A percentile compares a stretch with the other conserved stretches of the same genome.
Conservation (phyloP, 2,797 vertebrate genomes). For the Triplophysa yarkandensis region DNA sequence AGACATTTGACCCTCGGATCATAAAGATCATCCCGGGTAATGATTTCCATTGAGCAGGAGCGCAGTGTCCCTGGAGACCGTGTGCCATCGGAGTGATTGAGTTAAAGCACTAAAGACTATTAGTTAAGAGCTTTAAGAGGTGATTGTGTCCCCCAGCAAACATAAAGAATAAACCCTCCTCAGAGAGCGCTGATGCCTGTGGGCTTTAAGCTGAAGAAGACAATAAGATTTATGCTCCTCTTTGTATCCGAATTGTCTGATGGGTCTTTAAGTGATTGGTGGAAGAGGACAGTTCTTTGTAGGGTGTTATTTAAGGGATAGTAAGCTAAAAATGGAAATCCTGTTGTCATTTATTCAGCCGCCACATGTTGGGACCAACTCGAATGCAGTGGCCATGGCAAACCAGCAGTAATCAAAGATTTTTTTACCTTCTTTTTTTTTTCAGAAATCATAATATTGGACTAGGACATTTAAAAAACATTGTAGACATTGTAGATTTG, state of each 20-base stretch:
- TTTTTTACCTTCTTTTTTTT: neutral
- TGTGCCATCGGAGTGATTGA: slow-evolving; percentile 20
- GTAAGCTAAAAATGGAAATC: neutral
- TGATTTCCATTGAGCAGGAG: slow-evolving; percentile 33
- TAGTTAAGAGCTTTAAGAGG: slow-evolving; percentile 1
- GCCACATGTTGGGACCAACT: neutral
- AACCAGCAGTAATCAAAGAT: neutral
- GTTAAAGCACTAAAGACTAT: slow-evolving; percentile 26
- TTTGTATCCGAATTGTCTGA: slow-evolving; percentile 7
- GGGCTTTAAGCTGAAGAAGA: slow-evolving; percentile 12
- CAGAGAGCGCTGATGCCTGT: neutral
- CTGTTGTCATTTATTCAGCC: neutral
- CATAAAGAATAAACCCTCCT: slow-evolving; percentile 9
- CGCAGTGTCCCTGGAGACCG: slow-evolving; percentile 37
- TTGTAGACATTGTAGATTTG: too few relatives aligned
- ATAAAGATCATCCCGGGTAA: slow-evolving; percentile 19
- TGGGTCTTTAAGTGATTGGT: neutral
- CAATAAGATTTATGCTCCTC: slow-evolving; percentile 35
- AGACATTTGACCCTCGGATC: slow-evolving; percentile 13
- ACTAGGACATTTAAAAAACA: too few relatives aligned
- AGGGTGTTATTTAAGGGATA: neutral
- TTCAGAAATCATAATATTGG: neutral
- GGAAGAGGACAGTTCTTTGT: slow-evolving; percentile 2
- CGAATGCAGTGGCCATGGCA: neutral
- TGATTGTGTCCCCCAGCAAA: slow-evolving; percentile 16